phyloP scores from a whole-genome alignment of 1,140 invertebrate genomes.

The Luehdorfia chinensis region DNA sequence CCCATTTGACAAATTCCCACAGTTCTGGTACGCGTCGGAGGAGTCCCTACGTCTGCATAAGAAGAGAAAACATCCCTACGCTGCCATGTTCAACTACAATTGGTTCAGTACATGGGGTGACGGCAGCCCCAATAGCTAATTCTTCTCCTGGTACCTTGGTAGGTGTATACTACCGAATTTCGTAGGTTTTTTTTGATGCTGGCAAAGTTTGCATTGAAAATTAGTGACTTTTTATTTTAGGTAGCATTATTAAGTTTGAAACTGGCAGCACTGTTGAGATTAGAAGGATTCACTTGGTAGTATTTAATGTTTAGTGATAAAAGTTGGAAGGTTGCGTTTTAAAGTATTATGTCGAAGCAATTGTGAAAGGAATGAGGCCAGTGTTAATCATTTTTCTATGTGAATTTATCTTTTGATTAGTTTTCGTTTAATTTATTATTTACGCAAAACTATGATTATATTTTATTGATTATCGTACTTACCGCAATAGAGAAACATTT shows the following conservation, averaged over 20 bases:
- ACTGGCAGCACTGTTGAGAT: slow-evolving; percentile 19
- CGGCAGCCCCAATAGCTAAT: slow-evolving; percentile 49
- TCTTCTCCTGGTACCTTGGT: background rate
- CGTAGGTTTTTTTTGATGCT: background rate
- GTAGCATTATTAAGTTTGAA: slow-evolving; percentile 17
- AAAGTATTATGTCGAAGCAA: too few relatives aligned
- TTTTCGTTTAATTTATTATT: too few relatives aligned
- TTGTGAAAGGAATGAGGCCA: too few relatives aligned
- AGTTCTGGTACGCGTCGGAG: slow-evolving; percentile 66
- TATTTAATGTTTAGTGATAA: too few relatives aligned
- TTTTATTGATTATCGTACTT: slow-evolving; percentile 10
- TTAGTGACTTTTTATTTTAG: background rate
- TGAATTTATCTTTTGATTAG: background rate
- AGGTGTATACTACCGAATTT: too few relatives aligned
- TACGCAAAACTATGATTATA: too few relatives aligned
- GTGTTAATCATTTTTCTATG: too few relatives aligned
- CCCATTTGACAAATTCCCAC: slow-evolving; percentile 57
- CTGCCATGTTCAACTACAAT: slow-evolving; percentile 56
- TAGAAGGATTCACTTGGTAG: too few relatives aligned
- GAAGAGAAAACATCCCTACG: slow-evolving; percentile 64
- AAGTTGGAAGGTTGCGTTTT: too few relatives aligned
- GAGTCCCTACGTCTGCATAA: slow-evolving; percentile 60
- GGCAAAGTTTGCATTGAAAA: background rate
- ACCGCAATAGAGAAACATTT: background rate
- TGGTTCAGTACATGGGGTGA: slow-evolving; percentile 59